Evolutionary conservation across 35 echinoderm and acorn worm genomes (phyloP).

Genomic region (Ptychodera flava): DNA sequence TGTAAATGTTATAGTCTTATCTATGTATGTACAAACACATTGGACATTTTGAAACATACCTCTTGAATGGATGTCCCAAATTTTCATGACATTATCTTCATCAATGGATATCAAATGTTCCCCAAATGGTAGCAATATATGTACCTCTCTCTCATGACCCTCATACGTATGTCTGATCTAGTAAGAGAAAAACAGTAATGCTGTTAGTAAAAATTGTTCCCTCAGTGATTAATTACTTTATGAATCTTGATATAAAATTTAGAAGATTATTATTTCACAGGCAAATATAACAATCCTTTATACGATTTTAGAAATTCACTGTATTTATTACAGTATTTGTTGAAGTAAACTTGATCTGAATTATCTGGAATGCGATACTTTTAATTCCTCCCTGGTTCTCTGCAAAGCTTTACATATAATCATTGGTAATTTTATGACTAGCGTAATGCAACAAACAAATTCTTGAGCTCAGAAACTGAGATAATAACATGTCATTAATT

Average conservation of each 20-base stretch:
- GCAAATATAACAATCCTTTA: neutral
- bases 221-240: neutral
- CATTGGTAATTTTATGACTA: too few species aligned
- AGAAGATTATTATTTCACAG: neutral
- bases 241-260: neutral
- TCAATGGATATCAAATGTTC: conserved; percentile 84
- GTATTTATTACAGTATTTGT: neutral
- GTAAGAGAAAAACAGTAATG: conserved; percentile 2
- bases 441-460: too few species aligned
- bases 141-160: conserved; percentile 75
- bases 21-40: neutral
- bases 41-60: conserved; percentile 26
- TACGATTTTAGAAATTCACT: neutral
- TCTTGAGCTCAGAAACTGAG: too few species aligned
- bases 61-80: conserved; percentile 83
- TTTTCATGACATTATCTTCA: conserved; percentile 60
- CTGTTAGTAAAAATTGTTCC: neutral
- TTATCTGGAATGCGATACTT: too few species aligned
- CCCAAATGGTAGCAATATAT: conserved; percentile 82
- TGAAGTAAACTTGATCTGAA: neutral
- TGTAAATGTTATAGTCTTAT: too few species aligned
- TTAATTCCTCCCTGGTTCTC: too few species aligned
- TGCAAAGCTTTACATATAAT: too few species aligned
- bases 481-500: too few species aligned
- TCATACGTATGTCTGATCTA: conserved; percentile 70